These are phyloP conservation scores for Pentalonia nigronervosa DNA, from an alignment of 1,140 invertebrate species.

Conservation along the genomic window DNA sequence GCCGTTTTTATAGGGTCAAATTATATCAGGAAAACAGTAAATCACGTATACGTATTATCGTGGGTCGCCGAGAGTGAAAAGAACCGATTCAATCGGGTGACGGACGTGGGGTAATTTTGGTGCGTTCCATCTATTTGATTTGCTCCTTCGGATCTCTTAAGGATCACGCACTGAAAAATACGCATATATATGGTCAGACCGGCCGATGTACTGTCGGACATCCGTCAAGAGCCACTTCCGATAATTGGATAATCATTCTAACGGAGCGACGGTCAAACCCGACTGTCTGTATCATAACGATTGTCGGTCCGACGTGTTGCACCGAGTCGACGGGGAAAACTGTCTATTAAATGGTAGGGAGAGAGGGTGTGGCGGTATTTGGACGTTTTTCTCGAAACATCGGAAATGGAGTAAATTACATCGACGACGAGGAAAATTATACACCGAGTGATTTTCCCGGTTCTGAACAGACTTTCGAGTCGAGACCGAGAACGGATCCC, in stretches of 20 bases:
- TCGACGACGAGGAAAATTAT: neutral
- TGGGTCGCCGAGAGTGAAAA: neutral
- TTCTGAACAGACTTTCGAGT: neutral
- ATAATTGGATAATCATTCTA: conserved; percentile 9
- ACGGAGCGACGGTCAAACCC: neutral
- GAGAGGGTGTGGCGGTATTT: neutral
- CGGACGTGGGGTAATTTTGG: neutral
- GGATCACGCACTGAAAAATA: neutral
- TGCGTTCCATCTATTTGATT: neutral
- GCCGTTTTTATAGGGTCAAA: neutral
- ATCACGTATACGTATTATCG: neutral
- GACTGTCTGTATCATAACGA: neutral
- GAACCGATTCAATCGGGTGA: neutral
- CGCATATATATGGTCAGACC: neutral
- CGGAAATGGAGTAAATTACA: neutral
- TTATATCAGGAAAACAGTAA: neutral
- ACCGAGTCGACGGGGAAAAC: neutral
- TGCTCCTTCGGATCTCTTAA: neutral
- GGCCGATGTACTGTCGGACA: neutral
- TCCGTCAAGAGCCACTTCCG: conserved; percentile 18
- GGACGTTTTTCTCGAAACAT: neutral
- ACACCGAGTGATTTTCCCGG: neutral
- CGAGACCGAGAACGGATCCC: no score
- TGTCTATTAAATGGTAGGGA: neutral
- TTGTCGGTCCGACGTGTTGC: neutral